phyloP scores from a whole-genome alignment of 2,797 vertebrate species.

The Knipowitschia caucasica region DNA sequence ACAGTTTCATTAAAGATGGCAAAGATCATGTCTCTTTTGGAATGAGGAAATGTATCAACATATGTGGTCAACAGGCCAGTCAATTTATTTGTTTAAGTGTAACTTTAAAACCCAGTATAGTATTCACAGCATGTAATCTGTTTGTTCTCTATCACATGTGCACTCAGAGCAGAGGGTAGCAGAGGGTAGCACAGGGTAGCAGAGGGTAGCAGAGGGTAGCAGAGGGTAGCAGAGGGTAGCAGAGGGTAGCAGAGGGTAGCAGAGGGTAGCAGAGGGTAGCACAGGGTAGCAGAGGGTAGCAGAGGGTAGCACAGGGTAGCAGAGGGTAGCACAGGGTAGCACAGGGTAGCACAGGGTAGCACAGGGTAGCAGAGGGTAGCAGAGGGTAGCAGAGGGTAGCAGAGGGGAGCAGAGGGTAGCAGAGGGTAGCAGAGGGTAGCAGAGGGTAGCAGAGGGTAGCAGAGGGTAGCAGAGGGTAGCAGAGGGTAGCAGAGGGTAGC shows the following conservation, averaged over 20 bases:
- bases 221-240: background rate
- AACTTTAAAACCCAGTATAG: background rate
- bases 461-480: background rate
- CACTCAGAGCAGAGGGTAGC: background rate
- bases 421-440: background rate
- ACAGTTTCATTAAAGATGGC: no score
- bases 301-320: background rate
- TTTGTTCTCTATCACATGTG: no score
- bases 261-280: background rate
- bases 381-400: background rate
- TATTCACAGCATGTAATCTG: background rate
- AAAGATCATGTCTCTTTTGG: no score
- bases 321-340: background rate
- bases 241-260: background rate
- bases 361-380: background rate
- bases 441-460: background rate
- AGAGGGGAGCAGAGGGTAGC: background rate
- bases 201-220: background rate
- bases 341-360: no score
- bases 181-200: constrained; percentile 1
- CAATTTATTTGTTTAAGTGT: no score
- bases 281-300: background rate
- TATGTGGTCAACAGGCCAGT: no score
- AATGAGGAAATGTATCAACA: no score
- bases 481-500: background rate